Conservation (phyloP, 2,888 invertebrate genomes). For the Macropis europaea region DNA sequence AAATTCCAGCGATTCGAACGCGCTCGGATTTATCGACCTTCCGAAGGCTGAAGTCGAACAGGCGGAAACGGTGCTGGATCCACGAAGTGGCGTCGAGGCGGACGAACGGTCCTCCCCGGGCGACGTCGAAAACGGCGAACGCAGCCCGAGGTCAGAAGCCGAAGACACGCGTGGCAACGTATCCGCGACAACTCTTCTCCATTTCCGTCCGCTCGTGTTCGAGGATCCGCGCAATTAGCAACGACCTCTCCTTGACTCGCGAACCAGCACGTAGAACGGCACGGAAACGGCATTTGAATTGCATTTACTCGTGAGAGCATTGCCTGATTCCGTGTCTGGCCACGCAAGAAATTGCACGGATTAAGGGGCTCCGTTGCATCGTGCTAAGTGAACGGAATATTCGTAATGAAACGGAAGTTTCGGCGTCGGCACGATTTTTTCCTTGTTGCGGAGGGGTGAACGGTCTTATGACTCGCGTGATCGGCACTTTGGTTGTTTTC, state of each 20-base stretch:
- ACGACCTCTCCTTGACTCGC: constrained; percentile 54
- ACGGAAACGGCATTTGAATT: constrained; percentile 50
- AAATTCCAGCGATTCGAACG: constrained; percentile 69
- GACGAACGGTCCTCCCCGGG: no score
- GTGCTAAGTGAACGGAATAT: neutral
- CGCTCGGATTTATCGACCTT: constrained; percentile 55
- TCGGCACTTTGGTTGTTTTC: no score
- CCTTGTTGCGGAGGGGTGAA: no score
- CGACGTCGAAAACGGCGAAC: constrained; percentile 1
- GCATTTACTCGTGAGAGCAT: constrained; percentile 55
- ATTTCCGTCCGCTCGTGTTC: constrained; percentile 65
- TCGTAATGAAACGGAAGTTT: constrained; percentile 35
- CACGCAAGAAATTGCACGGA: constrained; percentile 47
- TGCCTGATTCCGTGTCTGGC: constrained; percentile 53
- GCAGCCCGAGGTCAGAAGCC: constrained; percentile 28
- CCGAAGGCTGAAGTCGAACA: constrained; percentile 23
- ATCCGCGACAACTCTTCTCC: constrained; percentile 69
- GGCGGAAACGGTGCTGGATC: constrained; percentile 23
- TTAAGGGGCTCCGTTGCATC: constrained; percentile 13
- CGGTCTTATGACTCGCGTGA: no score
- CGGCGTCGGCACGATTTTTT: constrained; percentile 10
- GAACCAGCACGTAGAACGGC: constrained; percentile 36
- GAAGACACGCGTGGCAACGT: constrained; percentile 31
- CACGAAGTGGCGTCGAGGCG: no score
- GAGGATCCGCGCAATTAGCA: constrained; percentile 62